phyloP scores from a whole-genome alignment of 2,888 invertebrate species.

The Temnothorax ravouxi region DNA sequence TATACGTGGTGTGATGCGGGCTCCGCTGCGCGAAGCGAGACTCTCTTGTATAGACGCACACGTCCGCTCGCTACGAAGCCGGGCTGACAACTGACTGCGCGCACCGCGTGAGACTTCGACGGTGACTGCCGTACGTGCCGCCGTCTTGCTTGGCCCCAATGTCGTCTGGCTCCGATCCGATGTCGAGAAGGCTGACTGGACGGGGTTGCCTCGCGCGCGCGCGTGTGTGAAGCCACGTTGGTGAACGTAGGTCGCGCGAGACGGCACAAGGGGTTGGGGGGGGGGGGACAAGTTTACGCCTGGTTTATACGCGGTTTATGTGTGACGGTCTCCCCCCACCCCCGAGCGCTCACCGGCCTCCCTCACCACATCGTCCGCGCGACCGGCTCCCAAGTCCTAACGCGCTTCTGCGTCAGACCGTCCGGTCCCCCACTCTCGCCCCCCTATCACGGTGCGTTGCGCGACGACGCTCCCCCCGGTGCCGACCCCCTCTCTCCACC shows the following conservation, averaged over 20 bases:
- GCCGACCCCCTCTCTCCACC: slow-evolving; percentile 5
- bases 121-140: slow-evolving; percentile 73
- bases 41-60: slow-evolving; percentile 33
- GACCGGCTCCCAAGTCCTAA: slow-evolving; percentile 42
- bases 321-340: slow-evolving; percentile 65
- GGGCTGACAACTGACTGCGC: slow-evolving; percentile 82
- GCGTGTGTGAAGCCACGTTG: slow-evolving; percentile 29
- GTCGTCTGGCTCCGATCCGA: slow-evolving; percentile 82
- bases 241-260: slow-evolving; percentile 21
- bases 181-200: slow-evolving; percentile 72
- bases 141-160: slow-evolving; percentile 82
- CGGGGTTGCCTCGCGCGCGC: slow-evolving; percentile 56
- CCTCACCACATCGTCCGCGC: neutral
- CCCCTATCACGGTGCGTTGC: slow-evolving; percentile 31
- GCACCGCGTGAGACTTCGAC: slow-evolving; percentile 76
- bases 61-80: slow-evolving; percentile 80
- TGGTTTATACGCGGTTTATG: slow-evolving; percentile 78
- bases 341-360: slow-evolving; percentile 44
- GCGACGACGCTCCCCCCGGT: slow-evolving; percentile 52
- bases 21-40: slow-evolving; percentile 7
- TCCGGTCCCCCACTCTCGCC: slow-evolving; percentile 22
- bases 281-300: slow-evolving; percentile 64
- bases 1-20: neutral
- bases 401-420: slow-evolving; percentile 54
- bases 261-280: neutral